Base-by-base conservation (phyloP, 1,140 invertebrate genomes). In the Ruditapes philippinarum region DNA sequence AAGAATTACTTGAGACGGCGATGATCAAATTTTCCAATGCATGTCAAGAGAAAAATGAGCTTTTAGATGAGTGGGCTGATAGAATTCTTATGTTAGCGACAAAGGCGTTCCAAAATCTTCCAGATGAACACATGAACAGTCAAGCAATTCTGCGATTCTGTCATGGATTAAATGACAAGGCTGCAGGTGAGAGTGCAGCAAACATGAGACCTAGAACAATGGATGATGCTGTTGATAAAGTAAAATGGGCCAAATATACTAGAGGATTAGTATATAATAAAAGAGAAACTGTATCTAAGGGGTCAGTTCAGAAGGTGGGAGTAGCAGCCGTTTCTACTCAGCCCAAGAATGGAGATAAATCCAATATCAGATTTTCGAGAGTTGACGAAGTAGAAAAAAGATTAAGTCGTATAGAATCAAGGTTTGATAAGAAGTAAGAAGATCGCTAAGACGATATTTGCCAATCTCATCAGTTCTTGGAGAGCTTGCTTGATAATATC, bases 141-240 rank as follows among this genome's bases (percentile, higher is more conserved):
- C 65, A 91, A 49, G 90, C 82, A 28, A 49, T 91, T 14, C 73
- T 28, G 19, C 86, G 85, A 33, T 82, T 91, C 17, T 91, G 90
- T 45, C 70, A 65, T 60, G 88, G 90, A 14, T 88, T 85, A 62
- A 3, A 62, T 19, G 84, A 91, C 38, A 81, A 54, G 60, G 60
- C 89, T n/a, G 90, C 87, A 19, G 62, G 76, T 54, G 81, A 81
- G 22, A 22, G 62, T 40, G 79, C 49, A 19, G 28, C 51, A 22
- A 25, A 60, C 38, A 28, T 36, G n/a, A 11, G 79, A 22, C 33
- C 38, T 25, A 57, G 22, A 62, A 81, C 79, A 19, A 86, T 83
- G 33, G 49, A 83, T 4, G 49, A 83, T n/a, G 62, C 81, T 9
- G 25, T 25, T 19, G 65, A 83, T 70, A 33, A 31, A 19, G 62